Evolutionary conservation across 2,888 invertebrate species (phyloP), one percentile per base, ranked within the genome.

Genomic region (Lydus trimaculatus): DNA sequence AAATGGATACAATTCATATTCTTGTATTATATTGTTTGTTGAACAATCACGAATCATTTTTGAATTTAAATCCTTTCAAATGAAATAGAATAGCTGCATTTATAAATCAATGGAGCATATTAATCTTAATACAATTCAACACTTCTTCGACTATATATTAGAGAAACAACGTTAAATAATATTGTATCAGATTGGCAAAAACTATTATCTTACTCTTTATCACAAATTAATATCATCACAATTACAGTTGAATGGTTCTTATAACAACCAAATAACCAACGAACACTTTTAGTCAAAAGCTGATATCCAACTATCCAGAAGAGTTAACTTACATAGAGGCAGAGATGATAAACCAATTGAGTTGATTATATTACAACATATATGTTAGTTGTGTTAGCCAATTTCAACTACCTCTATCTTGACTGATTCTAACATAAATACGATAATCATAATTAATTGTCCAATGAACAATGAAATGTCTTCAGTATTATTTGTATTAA

Each of bases 21-120:
- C 11, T n/a, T n/a, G n/a, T n/a, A n/a, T n/a, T n/a, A n/a, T n/a
- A n/a, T n/a, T n/a, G 17, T 17, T 43, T 13, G 7, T 23, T 36
- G 31, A 61, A 59, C 61, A 64, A 67, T 67, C 64, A 64, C 28
- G 61, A 65, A 68, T 61, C 58, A 65, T 68, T 69, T 66, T 66
- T 63, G 69, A 63, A n/a, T n/a, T 63, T 43, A 62, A 63, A 63
- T 67, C 48, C 63, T 59, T 59, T 63, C 39, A 66, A 66, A 52
- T 31, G 31, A 48, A 52, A 39, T 48, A 64, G 60, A 63, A 64
- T 67, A 60, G 3, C 6, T 48, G 13, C 61, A 52, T 64, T 64
- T 56, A 64, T 67, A 64, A 64, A 64, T 36, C 61, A 61, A 60
- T 52, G n/a, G 17, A 36, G 25, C 52, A 61, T 59, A 9, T 67